phyloP scores from a whole-genome alignment of 1,140 invertebrate species.

The Halesus radiatus region DNA sequence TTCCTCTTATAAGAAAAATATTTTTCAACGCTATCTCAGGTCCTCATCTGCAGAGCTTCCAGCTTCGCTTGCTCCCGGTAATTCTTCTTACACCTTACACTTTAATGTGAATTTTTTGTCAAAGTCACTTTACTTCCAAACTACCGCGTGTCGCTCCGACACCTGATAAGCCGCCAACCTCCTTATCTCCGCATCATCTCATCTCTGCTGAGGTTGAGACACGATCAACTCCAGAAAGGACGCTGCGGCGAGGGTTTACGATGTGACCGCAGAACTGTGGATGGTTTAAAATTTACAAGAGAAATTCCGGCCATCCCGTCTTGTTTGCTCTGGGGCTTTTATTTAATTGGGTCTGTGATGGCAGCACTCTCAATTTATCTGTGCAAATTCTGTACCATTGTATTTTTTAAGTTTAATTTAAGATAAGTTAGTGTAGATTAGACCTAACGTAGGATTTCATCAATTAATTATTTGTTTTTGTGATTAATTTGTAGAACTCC shows the following conservation, averaged over 20 bases:
- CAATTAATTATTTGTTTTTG: too few species aligned
- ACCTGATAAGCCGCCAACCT: constrained; percentile 16
- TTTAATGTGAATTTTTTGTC: neutral
- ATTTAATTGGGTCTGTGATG: too few species aligned
- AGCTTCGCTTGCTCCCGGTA: neutral
- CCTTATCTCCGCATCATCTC: neutral
- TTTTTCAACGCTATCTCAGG: neutral
- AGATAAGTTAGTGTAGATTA: too few species aligned
- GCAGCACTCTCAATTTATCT: too few species aligned
- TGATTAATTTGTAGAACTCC: too few species aligned
- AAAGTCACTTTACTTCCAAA: neutral
- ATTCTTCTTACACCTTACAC: neutral
- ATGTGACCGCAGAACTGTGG: neutral
- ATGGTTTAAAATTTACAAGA: neutral
- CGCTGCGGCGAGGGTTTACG: neutral
- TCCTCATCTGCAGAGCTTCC: neutral
- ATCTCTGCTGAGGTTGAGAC: neutral
- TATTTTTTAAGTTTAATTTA: too few species aligned
- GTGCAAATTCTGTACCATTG: too few species aligned
- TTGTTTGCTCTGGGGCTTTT: neutral
- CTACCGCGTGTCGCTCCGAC: neutral
- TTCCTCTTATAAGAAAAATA: neutral
- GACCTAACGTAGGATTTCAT: too few species aligned
- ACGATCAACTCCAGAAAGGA: neutral
- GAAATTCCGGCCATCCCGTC: neutral